Base-by-base conservation (phyloP, 2,888 invertebrate genomes). In the Helobdella robusta region DNA sequence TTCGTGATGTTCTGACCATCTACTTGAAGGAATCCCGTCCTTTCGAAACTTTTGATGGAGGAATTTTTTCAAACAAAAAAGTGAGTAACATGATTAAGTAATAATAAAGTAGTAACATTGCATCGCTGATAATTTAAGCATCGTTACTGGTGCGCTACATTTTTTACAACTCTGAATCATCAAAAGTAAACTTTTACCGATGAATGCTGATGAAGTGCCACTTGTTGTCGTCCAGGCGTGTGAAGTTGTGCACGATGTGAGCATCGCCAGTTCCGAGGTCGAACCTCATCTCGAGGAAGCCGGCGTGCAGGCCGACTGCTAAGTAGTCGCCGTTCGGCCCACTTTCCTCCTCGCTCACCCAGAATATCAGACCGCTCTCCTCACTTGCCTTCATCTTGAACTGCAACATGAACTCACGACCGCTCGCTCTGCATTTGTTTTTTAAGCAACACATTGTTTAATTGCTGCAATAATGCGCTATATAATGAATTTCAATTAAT, bases 231-330 rank as follows among this genome's bases (percentile, higher is more conserved):
- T 90, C 89, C 46, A 94, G 86, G 77, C 86, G 86, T 15, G 89
- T 88, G 73, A 85, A 84, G 80, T 92, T 92, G 73, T 90, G 89
- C 69, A 86, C 84, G 62, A 93, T 87, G 69, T 87, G 84, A 60
- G 88, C 88, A 76, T 91, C 89, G 0, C 91, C 91, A 72, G 88
- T 88, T 58, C 91, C 90, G 71, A 91, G 83, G 79, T 91, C 89
- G 66, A 61, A 72, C 35, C 66, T 46, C 65, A 70, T 32, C 73
- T 80, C 87, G 2, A 89, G 83, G 65, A 86, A 85, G 0, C 90
- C 90, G 72, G 86, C 83, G 75, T 88, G 86, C 67, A 93, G 83
- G 54, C 91, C 92, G 56, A 94, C 82, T 44, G 90, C 87, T 59
- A 93, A 83, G 82, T 87, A 92, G 80, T 91, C 89, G 52, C 70